Evolutionary conservation across 2,113 vertebrate genomes (phyloP).

Genomic region (Athene cunicularia): DNA sequence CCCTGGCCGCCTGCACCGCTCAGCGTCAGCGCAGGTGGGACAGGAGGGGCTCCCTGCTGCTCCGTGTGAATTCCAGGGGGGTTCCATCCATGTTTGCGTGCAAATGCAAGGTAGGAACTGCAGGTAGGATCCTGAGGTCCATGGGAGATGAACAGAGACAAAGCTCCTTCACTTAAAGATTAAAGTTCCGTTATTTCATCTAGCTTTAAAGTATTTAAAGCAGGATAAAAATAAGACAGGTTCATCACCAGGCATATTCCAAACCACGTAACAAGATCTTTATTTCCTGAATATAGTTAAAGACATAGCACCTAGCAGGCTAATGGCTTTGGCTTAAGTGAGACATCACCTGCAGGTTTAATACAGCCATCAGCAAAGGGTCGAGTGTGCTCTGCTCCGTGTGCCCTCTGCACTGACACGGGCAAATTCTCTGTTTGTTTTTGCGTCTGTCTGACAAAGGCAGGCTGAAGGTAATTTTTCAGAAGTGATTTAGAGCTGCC

Average conservation of each 20-base stretch:
- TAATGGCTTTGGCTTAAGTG: neutral
- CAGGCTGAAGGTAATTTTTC: neutral
- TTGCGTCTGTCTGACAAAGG: neutral
- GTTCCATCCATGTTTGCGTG: neutral
- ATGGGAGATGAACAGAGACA: neutral
- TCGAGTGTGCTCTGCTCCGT: neutral
- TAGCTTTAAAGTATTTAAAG: neutral
- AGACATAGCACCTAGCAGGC: neutral
- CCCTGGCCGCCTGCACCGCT: too few species aligned
- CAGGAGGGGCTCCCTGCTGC: neutral
- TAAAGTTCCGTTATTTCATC: neutral
- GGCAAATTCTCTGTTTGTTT: neutral
- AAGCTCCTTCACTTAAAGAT: neutral
- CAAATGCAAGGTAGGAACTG: neutral
- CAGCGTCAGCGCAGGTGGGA: neutral
- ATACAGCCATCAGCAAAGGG: rapidly evolving
- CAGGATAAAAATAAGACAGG: neutral
- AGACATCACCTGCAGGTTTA: neutral
- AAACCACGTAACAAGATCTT: neutral
- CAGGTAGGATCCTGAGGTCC: neutral
- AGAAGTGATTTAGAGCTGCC: neutral
- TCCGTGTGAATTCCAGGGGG: neutral
- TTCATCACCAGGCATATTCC: neutral
- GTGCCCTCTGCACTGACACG: neutral
- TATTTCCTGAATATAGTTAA: neutral